Conservation (phyloP, 2,113 vertebrate species). For the Apeltes quadracus region DNA sequence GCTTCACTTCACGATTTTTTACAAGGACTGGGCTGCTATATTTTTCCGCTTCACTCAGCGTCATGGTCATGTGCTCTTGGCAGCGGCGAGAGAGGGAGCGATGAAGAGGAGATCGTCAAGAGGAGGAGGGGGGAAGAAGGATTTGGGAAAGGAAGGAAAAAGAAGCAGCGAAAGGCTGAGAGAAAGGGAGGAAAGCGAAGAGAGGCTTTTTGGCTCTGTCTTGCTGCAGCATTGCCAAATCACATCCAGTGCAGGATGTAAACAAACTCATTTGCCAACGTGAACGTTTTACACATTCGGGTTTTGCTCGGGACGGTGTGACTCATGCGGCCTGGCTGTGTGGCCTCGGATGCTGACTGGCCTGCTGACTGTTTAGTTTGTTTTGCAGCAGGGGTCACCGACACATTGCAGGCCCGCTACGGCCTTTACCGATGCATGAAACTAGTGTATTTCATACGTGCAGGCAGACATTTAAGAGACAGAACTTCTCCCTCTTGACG, state of each 20-base stretch:
- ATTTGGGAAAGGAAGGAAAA: background rate
- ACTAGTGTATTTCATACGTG: background rate
- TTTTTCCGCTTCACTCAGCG: conserved; percentile 59
- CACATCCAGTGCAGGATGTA: conserved; percentile 74
- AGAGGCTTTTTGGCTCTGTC: conserved; percentile 57
- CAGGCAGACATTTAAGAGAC: background rate
- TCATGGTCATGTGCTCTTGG: conserved; percentile 66
- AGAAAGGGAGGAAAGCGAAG: conserved; percentile 45
- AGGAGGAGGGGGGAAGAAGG: background rate
- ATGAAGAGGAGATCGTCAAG: conserved; percentile 35
- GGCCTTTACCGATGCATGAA: conserved; percentile 1
- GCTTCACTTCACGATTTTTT: conserved; percentile 42
- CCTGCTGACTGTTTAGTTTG: conserved; percentile 59
- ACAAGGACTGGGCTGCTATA: conserved; percentile 59
- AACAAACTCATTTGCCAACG: conserved; percentile 75
- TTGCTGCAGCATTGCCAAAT: conserved; percentile 56
- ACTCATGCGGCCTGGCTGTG: conserved; percentile 54
- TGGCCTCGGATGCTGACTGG: conserved; percentile 54
- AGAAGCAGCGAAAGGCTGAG: conserved; percentile 23
- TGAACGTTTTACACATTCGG: conserved; percentile 70
- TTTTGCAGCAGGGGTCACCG: conserved; percentile 60
- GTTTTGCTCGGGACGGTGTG: conserved; percentile 55
- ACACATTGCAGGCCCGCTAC: conserved; percentile 32
- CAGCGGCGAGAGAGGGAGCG: conserved; percentile 37
- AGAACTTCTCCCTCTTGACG: too few species aligned